Conservation (phyloP, 2,113 vertebrate species). For the Carlito syrichta region DNA sequence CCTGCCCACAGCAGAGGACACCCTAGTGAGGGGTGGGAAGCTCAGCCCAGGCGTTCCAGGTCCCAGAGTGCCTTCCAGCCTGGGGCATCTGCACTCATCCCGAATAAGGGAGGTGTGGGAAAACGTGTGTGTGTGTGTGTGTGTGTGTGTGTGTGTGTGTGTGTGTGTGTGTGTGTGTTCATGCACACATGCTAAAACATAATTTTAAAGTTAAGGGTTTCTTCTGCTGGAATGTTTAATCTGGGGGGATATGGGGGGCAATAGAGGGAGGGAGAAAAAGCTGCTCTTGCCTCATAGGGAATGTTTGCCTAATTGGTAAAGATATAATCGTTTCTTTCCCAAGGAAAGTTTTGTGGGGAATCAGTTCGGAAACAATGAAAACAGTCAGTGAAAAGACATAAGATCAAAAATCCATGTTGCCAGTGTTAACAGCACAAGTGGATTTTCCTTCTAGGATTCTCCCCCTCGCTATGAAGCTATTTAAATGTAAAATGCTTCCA, state of each 20-base stretch:
- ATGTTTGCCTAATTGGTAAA: neutral
- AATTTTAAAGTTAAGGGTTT: neutral
- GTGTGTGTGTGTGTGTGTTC: neutral
- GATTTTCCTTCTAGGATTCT: neutral
- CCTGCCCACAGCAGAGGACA: neutral
- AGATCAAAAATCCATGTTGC: neutral
- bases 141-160: neutral
- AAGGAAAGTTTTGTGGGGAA: neutral
- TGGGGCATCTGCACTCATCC: neutral
- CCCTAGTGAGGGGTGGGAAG: no score
- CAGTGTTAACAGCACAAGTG: rapidly evolving
- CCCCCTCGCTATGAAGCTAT: neutral
- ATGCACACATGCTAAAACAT: neutral
- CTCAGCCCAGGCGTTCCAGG: neutral
- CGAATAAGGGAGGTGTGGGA: neutral
- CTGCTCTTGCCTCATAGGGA: neutral
- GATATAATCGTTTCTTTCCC: neutral
- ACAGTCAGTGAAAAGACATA: neutral
- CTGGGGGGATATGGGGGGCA: no score
- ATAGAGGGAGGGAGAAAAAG: neutral
- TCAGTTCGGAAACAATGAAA: neutral
- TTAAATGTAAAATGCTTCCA: neutral
- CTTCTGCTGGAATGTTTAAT: neutral
- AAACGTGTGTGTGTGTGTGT: neutral
- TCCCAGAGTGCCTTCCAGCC: neutral